A percentile compares a stretch with the other conserved stretches of the same genome.
These are phyloP conservation scores for Nyctibius bracteatus DNA, from an alignment of 2,113 vertebrate species.

Conservation along the genomic window DNA sequence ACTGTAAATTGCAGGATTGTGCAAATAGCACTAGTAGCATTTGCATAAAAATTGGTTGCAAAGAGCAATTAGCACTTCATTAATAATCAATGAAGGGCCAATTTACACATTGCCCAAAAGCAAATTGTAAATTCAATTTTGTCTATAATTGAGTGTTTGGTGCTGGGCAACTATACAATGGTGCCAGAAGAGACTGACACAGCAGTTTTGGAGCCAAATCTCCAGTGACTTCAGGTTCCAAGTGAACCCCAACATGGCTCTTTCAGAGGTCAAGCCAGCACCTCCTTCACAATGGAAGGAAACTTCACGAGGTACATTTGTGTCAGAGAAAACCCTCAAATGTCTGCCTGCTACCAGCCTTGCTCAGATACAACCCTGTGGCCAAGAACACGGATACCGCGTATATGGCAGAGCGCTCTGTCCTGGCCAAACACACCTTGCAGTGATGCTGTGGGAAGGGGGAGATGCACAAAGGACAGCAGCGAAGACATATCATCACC, in stretches of 20 bases:
- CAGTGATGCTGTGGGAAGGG: not conserved
- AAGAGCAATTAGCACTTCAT: constrained; percentile 82
- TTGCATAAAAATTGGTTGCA: constrained; percentile 76
- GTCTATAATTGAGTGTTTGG: constrained; percentile 64
- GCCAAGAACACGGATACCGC: not conserved
- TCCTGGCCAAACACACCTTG: not conserved
- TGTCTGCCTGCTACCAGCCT: not conserved
- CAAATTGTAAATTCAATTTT: constrained; percentile 74
- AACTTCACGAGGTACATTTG: not conserved
- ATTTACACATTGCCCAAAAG: constrained; percentile 79
- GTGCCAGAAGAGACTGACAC: constrained; percentile 36
- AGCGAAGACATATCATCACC: not conserved
- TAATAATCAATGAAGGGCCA: constrained; percentile 82
- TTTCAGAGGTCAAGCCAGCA: not conserved
- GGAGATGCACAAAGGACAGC: not conserved
- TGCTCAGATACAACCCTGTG: not conserved
- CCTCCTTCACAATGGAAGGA: not conserved
- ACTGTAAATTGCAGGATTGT: constrained; percentile 68
- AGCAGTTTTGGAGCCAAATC: not conserved
- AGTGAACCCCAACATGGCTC: not conserved
- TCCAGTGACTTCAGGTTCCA: not conserved
- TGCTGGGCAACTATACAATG: constrained; percentile 40
- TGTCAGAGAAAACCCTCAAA: not conserved
- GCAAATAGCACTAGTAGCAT: constrained; percentile 70
- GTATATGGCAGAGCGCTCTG: not conserved